Percentiles rank a stretch among this genome's conserved stretches.
phyloP scores from a whole-genome alignment of 2,113 vertebrate genomes.

The Macquaria australasica region DNA sequence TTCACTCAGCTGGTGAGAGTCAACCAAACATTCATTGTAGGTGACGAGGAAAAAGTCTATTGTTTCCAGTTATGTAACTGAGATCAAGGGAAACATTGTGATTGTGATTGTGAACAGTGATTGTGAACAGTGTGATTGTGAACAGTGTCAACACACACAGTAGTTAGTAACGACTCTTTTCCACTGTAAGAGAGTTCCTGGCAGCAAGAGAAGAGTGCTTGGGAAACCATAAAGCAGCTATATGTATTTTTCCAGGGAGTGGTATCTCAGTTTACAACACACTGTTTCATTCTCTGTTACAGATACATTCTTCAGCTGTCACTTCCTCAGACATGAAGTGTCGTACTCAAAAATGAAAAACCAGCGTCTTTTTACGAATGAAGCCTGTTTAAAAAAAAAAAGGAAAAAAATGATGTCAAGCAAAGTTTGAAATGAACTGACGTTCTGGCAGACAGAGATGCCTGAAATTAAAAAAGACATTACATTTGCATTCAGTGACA shows the following conservation, averaged over 20 bases:
- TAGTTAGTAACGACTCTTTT: neutral
- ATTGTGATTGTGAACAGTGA: no score
- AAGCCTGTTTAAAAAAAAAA: neutral
- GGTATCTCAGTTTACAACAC: neutral
- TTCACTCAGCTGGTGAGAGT: neutral
- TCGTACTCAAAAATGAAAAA: neutral
- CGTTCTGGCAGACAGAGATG: neutral
- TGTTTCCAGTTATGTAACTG: neutral
- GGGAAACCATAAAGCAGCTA: neutral
- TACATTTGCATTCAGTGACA: slow-evolving; percentile 7
- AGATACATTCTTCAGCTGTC: neutral
- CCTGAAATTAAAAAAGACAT: neutral
- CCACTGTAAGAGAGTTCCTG: neutral
- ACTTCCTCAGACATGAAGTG: neutral
- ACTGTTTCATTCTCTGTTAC: neutral
- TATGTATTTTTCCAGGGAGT: neutral
- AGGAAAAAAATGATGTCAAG: neutral
- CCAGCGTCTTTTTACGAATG: neutral
- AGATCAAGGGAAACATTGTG: neutral
- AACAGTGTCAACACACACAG: neutral
- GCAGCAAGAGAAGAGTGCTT: neutral
- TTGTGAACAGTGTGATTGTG: no score
- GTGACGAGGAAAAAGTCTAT: neutral
- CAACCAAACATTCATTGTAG: neutral
- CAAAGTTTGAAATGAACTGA: neutral